Conservation (phyloP, 2,888 invertebrate genomes). For the Pristionchus fissidentatus region DNA sequence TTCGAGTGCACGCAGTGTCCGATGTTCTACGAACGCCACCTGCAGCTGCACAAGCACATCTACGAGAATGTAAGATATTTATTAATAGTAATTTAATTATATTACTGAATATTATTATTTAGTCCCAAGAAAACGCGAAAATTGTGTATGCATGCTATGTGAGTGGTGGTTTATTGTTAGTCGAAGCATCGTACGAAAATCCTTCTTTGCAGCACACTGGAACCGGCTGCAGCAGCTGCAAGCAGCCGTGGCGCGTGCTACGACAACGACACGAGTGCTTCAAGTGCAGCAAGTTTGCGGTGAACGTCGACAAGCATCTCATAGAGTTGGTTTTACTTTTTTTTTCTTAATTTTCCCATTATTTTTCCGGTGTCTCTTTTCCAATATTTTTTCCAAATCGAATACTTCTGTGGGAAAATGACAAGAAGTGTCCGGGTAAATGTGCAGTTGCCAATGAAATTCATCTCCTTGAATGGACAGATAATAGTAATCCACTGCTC, state of each 20-base stretch:
- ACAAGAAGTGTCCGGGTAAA: too few relatives aligned
- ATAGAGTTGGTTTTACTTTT: not conserved
- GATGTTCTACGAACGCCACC: conserved; percentile 14
- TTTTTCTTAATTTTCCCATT: not conserved
- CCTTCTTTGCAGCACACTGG: not conserved
- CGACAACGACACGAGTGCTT: conserved; percentile 27
- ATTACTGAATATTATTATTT: too few relatives aligned
- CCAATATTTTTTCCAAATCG: not conserved
- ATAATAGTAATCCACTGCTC: too few relatives aligned
- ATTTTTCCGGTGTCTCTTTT: not conserved
- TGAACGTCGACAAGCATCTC: conserved; percentile 35
- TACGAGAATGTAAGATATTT: conserved; percentile 9
- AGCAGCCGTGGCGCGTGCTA: not conserved
- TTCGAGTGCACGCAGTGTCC: conserved; percentile 22
- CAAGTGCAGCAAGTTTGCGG: conserved; percentile 24
- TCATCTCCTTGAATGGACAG: too few relatives aligned
- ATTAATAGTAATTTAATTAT: too few relatives aligned
- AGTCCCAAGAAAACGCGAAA: too few relatives aligned
- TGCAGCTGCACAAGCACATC: conserved; percentile 42
- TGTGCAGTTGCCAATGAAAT: too few relatives aligned
- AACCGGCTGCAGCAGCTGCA: not conserved
- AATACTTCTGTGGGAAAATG: too few relatives aligned
- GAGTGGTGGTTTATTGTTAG: too few relatives aligned
- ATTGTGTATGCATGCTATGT: not conserved
- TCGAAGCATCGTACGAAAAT: too few relatives aligned